These are phyloP conservation scores for Bugula neritina DNA, from an alignment of 2,888 invertebrate genomes.

Conservation along the genomic window DNA sequence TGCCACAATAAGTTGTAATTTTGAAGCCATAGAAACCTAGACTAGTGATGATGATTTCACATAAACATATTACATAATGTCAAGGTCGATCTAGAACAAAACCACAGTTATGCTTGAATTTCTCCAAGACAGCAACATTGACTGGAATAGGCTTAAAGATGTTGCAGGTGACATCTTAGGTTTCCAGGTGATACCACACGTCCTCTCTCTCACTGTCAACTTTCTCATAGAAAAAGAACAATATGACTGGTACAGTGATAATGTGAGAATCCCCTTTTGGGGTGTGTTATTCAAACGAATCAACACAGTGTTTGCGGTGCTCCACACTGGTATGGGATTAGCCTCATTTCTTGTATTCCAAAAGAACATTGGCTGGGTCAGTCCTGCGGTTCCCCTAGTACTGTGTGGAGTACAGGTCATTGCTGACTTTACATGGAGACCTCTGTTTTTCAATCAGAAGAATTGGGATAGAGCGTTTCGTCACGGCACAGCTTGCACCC, in stretches of 20 bases:
- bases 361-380: neutral
- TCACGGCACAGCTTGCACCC: neutral
- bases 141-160: neutral
- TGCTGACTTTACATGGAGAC: conserved; percentile 5
- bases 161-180: neutral
- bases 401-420: conserved; percentile 10
- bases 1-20: too few relatives aligned
- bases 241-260: neutral
- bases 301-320: neutral
- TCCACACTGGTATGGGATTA: neutral
- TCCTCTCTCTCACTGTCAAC: neutral
- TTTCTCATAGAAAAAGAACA: neutral
- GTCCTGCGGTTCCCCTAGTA: neutral
- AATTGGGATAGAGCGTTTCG: conserved; percentile 2
- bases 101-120: neutral
- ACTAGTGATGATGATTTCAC: neutral
- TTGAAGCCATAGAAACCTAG: neutral
- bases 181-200: conserved; percentile 11
- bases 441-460: conserved; percentile 14
- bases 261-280: conserved; percentile 8
- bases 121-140: neutral
- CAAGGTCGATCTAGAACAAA: neutral
- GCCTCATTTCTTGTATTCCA: conserved; percentile 1
- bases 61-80: neutral
- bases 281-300: neutral